Base-by-base conservation (phyloP, 1,140 invertebrate genomes). In the Drosophila sp. region DNA sequence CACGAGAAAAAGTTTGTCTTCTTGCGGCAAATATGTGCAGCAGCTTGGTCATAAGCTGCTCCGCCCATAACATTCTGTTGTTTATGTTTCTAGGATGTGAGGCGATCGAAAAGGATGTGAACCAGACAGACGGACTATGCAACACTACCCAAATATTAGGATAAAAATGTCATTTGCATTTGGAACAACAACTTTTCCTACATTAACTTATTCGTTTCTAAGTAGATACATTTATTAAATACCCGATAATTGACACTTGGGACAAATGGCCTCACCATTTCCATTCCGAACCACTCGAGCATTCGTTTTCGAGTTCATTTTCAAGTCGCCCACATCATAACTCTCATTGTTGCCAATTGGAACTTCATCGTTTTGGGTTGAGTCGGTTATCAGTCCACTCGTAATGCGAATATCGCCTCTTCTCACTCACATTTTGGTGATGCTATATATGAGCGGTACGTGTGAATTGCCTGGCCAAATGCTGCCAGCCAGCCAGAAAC, bases 51-150 rank as follows among this genome's bases (percentile, higher is more conserved):
- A 82, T 82, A 86, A 82, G 83, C 83, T 82, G 72, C 72, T 76
- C 64, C 72, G 70, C 65, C 72, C 80, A 74, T 87, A 87, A 84
- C 73, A 84, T 89, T 84, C 65, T 40, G 67, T 87, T 89, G 80
- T 84, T 87, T 87, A 87, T 89, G 84, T 75, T 67, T 75, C 63
- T 64, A 80, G 77, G 76, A 84, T 87, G 84, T 87, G 73, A 87
- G 75, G 80, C 79, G 74, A 80, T 70, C 70, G 23, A 2, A 47
- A 47, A 47, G 23, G 23, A 47, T 25, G 60, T 57, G 64, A 56
- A 27, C 38, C 60, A n/a, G 35, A 30, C 60, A 38, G 30, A 23
- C 1, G 3, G 10, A 1, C 30, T 17, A 23, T 35, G 29, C 55
- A 57, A 23, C 17, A 33, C 27, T 29, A 4, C 3, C 50, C 4